phyloP scores from a whole-genome alignment of 2,888 invertebrate species.

The Mimumesa dahlbomi region DNA sequence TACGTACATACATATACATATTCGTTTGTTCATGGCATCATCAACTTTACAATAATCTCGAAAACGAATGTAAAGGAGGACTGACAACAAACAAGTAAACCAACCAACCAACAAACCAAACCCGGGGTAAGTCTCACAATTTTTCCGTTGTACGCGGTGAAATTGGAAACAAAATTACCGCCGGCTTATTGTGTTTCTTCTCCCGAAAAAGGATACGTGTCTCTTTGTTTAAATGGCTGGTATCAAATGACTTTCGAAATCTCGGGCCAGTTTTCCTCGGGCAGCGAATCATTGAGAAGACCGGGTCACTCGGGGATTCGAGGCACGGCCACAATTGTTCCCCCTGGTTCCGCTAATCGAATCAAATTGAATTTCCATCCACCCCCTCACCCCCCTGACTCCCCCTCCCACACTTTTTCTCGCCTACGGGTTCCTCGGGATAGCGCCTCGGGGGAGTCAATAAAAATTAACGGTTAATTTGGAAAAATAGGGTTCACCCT shows the following conservation, averaged over 20 bases:
- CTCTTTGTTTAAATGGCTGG: constrained; percentile 4
- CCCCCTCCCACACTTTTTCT: no score
- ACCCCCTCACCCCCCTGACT: constrained; percentile 29
- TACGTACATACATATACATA: no score
- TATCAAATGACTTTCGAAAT: constrained; percentile 39
- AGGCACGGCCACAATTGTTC: constrained; percentile 64
- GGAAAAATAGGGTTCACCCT: constrained; percentile 39
- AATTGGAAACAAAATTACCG: background rate
- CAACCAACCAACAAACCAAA: no score
- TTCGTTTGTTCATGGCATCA: no score
- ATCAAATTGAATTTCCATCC: constrained; percentile 73
- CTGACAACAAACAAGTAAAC: no score
- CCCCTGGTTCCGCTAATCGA: constrained; percentile 66
- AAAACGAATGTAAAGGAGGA: background rate
- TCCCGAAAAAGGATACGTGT: background rate
- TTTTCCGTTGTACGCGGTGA: no score
- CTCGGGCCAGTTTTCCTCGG: constrained; percentile 13
- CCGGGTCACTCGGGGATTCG: constrained; percentile 65
- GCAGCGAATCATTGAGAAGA: constrained; percentile 48
- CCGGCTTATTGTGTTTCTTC: background rate
- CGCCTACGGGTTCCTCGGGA: constrained; percentile 1
- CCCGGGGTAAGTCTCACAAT: no score
- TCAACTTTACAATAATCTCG: no score
- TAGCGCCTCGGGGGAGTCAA: constrained; percentile 40
- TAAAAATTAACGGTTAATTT: constrained; percentile 68